These are phyloP conservation scores for Meteorus colon DNA, from an alignment of 2,888 invertebrate species.

Conservation along the genomic window DNA sequence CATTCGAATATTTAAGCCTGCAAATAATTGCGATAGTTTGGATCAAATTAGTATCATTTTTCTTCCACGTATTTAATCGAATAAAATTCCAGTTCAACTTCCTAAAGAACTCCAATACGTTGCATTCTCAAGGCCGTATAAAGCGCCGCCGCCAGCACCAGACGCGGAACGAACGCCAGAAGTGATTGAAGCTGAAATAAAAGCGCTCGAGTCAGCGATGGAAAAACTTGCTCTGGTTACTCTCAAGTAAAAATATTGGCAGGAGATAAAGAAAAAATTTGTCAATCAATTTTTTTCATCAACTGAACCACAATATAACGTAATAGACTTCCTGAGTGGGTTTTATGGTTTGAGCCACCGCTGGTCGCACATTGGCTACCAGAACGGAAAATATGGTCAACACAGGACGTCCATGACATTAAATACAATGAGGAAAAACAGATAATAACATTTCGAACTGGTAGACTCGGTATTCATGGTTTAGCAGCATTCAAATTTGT, in stretches of 20 bases:
- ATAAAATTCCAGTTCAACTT: constrained; percentile 74
- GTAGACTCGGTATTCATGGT: constrained; percentile 79
- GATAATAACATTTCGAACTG: constrained; percentile 84
- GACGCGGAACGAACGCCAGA: constrained; percentile 83
- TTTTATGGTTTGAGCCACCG: constrained; percentile 87
- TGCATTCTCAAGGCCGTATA: constrained; percentile 80
- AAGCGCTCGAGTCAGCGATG: constrained; percentile 82
- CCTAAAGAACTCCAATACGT: constrained; percentile 78
- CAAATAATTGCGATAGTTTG: too few relatives aligned
- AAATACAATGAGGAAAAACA: constrained; percentile 91
- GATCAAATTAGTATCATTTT: too few relatives aligned
- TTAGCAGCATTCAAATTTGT: constrained; percentile 84
- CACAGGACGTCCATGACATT: constrained; percentile 83
- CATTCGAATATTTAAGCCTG: not conserved
- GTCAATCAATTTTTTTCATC: constrained; percentile 13
- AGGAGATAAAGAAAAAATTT: constrained; percentile 1
- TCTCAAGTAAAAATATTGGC: constrained; percentile 77
- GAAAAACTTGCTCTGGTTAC: constrained; percentile 83
- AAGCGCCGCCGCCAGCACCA: constrained; percentile 80
- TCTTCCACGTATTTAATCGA: not conserved
- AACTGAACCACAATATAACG: constrained; percentile 16
- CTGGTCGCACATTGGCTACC: constrained; percentile 84
- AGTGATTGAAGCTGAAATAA: constrained; percentile 87
- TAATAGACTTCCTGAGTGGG: constrained; percentile 79
- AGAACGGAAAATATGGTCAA: constrained; percentile 78